Evolutionary conservation across 2,113 vertebrate genomes (phyloP).

Genomic region (Seriola dumerili): DNA sequence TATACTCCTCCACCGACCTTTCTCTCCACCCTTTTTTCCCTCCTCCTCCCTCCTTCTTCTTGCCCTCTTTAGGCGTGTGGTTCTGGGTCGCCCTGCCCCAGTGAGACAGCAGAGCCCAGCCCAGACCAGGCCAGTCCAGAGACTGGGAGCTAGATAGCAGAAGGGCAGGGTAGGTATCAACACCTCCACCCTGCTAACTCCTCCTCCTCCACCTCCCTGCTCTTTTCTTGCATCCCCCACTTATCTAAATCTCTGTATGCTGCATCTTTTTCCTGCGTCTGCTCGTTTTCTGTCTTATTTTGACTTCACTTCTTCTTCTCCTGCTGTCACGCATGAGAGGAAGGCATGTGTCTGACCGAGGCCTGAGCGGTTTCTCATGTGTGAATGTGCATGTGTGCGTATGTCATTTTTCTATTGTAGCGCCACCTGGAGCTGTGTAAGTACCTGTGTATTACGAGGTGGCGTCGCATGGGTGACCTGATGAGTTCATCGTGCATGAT

Average conservation of each 20-base stretch:
- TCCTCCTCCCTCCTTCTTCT: slow-evolving; percentile 17
- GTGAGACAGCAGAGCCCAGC: slow-evolving; percentile 94
- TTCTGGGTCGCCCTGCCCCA: slow-evolving; percentile 96
- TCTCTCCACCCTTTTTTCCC: slow-evolving; percentile 17
- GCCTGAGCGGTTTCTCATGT: slow-evolving; percentile 15
- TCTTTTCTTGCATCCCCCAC: slow-evolving; percentile 11
- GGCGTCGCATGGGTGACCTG: neutral
- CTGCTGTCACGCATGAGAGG: slow-evolving; percentile 40
- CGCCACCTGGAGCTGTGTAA: slow-evolving; percentile 35
- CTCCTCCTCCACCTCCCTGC: slow-evolving; percentile 24
- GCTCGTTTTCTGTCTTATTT: neutral
- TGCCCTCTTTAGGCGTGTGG: slow-evolving; percentile 90
- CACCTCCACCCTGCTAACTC: slow-evolving; percentile 18
- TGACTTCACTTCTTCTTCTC: slow-evolving; percentile 3
- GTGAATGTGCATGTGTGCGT: no score
- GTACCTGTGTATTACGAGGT: slow-evolving; percentile 14
- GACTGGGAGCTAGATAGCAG: slow-evolving; percentile 99
- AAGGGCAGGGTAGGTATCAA: slow-evolving; percentile 96
- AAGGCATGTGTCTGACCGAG: slow-evolving; percentile 26
- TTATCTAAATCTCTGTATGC: slow-evolving; percentile 8
- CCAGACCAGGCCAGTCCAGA: slow-evolving; percentile 96
- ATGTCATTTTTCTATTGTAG: neutral
- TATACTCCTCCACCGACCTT: slow-evolving; percentile 1
- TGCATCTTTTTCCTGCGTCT: slow-evolving; percentile 30
- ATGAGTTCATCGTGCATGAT: slow-evolving; percentile 17